phyloP scores from a whole-genome alignment of 2,113 vertebrate species.

The Thermophis baileyi region DNA sequence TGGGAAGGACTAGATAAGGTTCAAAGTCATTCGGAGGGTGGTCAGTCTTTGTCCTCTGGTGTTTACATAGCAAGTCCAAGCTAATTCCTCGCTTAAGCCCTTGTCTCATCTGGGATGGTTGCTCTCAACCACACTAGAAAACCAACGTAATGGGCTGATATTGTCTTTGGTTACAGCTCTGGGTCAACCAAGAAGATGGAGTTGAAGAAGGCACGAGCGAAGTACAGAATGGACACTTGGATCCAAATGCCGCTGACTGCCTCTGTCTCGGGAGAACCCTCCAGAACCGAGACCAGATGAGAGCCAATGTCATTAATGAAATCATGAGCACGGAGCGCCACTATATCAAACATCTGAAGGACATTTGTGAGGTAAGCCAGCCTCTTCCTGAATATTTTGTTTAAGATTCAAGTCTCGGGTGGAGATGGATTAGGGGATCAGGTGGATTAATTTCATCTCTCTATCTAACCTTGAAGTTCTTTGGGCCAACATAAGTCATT shows the following conservation, averaged over 20 bases:
- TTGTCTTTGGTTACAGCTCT: constrained; percentile 76
- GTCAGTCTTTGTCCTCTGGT: not conserved
- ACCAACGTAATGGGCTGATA: not conserved
- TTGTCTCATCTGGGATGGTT: not conserved
- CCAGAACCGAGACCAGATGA: constrained; percentile 98
- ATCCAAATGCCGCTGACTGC: constrained; percentile 91
- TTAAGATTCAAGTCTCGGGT: not conserved
- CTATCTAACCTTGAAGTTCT: not conserved
- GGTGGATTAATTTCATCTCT: not conserved
- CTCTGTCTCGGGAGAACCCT: constrained; percentile 90
- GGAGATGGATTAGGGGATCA: not conserved
- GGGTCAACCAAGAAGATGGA: constrained; percentile 98
- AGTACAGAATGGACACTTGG: constrained; percentile 94
- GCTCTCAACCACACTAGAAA: not conserved
- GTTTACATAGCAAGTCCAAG: not conserved
- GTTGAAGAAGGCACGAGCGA: constrained; percentile 94
- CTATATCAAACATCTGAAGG: constrained; percentile 99
- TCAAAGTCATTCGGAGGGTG: not conserved
- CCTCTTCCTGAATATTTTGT: not conserved
- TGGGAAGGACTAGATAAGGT: not conserved
- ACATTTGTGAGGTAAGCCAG: constrained; percentile 92
- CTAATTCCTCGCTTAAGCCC: not conserved
- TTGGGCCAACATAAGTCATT: not conserved
- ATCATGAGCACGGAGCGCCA: constrained; percentile 99
- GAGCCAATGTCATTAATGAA: constrained; percentile 98